Evolutionary conservation across 2,888 invertebrate genomes (phyloP).

Genomic region (Pilophorus perplexus): DNA sequence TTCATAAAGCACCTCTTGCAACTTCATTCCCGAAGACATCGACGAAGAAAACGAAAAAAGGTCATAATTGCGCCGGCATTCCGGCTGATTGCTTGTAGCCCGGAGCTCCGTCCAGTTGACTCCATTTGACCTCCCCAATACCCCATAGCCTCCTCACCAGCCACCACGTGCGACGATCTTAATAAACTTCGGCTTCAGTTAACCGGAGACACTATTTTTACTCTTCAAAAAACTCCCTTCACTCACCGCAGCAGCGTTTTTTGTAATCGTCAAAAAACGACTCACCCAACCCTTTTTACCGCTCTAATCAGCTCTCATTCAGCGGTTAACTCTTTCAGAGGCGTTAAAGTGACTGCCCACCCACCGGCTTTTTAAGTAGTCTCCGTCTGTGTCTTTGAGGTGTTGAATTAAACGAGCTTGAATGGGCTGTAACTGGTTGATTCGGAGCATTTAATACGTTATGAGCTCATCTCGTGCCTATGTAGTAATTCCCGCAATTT

Average conservation of each 20-base stretch:
- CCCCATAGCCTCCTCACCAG: constrained; percentile 12
- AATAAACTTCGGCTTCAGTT: constrained; percentile 31
- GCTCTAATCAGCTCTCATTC: not conserved
- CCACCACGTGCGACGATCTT: constrained; percentile 41
- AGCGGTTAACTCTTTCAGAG: no score
- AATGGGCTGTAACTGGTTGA: constrained; percentile 22
- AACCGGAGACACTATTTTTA: constrained; percentile 31
- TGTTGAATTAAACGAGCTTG: constrained; percentile 26
- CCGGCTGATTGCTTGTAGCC: constrained; percentile 35
- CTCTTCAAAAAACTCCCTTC: not conserved
- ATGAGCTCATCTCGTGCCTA: constrained; percentile 24
- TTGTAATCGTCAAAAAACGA: constrained; percentile 1
- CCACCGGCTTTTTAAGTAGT: no score
- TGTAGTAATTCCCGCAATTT: constrained; percentile 12
- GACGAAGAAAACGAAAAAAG: constrained; percentile 12
- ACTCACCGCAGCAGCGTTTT: not conserved
- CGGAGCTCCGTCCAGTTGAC: constrained; percentile 46
- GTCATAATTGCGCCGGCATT: constrained; percentile 39
- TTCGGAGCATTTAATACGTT: not conserved
- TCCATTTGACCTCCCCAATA: constrained; percentile 46
- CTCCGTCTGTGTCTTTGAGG: no score
- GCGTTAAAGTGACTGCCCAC: no score
- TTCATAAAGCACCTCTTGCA: no score
- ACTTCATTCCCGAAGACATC: no score
- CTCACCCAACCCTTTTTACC: no score